Conservation (phyloP, 2,888 invertebrate species). For the Xanthorhoe spadicearia region DNA sequence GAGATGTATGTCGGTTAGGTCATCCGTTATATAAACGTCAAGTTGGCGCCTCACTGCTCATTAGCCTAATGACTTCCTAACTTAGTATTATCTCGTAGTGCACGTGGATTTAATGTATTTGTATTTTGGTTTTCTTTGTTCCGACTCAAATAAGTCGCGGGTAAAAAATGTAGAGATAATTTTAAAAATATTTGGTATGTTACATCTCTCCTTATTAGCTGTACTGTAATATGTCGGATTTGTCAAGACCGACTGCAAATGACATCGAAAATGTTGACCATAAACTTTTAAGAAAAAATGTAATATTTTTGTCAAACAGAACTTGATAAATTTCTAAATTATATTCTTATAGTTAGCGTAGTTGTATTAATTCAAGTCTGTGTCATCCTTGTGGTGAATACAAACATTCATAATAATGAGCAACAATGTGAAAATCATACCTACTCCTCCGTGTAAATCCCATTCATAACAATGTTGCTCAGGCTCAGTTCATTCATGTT, state of each 20-base stretch:
- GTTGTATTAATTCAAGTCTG: no score
- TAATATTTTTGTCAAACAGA: no score
- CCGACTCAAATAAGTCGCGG: neutral
- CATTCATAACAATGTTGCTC: conserved; percentile 15
- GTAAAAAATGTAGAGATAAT: neutral
- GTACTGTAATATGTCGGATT: no score
- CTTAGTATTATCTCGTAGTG: conserved; percentile 9
- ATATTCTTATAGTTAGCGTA: no score
- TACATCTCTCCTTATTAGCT: no score
- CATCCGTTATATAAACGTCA: conserved; percentile 17
- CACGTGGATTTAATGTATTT: conserved; percentile 5
- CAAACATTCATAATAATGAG: conserved; percentile 2
- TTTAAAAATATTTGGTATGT: neutral
- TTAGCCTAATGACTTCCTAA: conserved; percentile 17
- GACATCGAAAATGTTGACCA: no score
- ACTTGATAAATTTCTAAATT: no score
- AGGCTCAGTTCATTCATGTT: neutral
- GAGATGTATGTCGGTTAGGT: conserved; percentile 19
- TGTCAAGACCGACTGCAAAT: no score
- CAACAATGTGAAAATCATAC: conserved; percentile 2
- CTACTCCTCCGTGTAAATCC: conserved; percentile 15
- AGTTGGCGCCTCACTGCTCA: conserved; percentile 21
- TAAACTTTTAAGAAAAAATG: no score
- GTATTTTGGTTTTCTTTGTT: neutral
- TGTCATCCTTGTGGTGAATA: no score